Evolutionary conservation across 2,888 invertebrate species (phyloP), one percentile per base, ranked within the genome.

Genomic region (Margaritifera margaritifera): DNA sequence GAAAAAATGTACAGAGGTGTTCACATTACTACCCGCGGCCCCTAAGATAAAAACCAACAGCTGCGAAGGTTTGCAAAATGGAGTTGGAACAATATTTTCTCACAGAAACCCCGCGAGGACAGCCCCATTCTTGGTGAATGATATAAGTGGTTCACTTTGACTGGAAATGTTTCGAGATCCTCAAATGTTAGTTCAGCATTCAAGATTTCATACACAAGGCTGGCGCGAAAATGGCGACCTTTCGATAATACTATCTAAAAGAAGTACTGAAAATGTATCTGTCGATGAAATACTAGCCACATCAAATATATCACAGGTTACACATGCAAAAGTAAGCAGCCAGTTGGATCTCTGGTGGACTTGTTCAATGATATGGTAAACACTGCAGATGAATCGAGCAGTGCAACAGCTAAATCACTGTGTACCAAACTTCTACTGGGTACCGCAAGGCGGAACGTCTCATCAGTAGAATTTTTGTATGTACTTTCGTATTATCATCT

Each of bases 91-190:
- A 57, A 20, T 42, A n/a, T 6, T 6, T 27, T 18, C 56, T 67
- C 15, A 70, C 58, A 55, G 74, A 57, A 59, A 72, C 68, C 62
- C 0, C 25, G 4, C 54, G 59, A n/a, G 51, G 79, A 64, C n/a
- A 61, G 3, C 20, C 11, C 72, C 77, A 31, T 70, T 71, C n/a
- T 57, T 80, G 1, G 70, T 77, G 11, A 74, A 61, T 55, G 80
- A 80, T 52, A 75, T 65, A 67, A 78, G 78, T 73, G 66, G 71
- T 4, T 78, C 71, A 20, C 20, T 75, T 2, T 42, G 80, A 31
- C 59, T 80, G 50, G 79, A 80, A 73, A 80, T 80, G 79, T 22
- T 42, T 57, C 65, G 80, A 24, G 82, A 80, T 52, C 76, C 80
- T 64, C 80, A 79, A 31, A 24, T 52, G 18, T 20, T 80, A 11